Conservation (phyloP, 2,113 vertebrate genomes). For the Rhodinocichla rosea region DNA sequence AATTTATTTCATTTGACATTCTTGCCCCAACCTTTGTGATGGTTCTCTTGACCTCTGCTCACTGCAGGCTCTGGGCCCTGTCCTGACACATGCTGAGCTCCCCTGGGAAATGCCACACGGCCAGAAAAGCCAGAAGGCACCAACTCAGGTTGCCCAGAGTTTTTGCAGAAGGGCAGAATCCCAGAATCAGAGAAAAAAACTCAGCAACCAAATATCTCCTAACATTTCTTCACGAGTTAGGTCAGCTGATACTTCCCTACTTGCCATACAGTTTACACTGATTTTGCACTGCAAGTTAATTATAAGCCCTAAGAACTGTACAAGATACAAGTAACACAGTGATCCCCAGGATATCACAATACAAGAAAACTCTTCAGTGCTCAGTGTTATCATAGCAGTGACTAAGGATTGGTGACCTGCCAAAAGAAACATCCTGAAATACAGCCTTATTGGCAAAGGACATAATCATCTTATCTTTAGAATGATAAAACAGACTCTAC, state of each 20-base stretch:
- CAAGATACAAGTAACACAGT: not conserved
- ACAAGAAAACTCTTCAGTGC: not conserved
- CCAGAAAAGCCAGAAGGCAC: not conserved
- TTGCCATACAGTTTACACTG: not conserved
- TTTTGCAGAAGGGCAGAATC: not conserved
- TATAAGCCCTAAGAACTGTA: not conserved
- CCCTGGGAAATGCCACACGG: not conserved
- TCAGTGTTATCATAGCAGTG: not conserved
- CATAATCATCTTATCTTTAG: not conserved
- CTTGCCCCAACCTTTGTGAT: not conserved
- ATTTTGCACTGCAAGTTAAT: not conserved
- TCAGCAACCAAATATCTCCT: not conserved
- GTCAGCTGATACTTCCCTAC: not conserved
- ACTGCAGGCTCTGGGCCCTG: not conserved
- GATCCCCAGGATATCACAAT: not conserved
- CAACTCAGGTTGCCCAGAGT: not conserved
- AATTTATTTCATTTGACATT: not conserved
- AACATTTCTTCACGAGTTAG: not conserved
- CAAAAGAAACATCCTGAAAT: not conserved
- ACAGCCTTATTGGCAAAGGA: not conserved
- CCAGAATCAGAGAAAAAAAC: not conserved
- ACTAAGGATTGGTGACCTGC: not conserved
- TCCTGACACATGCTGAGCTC: not conserved
- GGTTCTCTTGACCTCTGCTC: not conserved
- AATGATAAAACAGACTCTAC: not conserved